Percentiles rank a stretch among this genome's conserved stretches.
phyloP scores from a whole-genome alignment of 2,888 invertebrate genomes.

The Augiades crinisus region DNA sequence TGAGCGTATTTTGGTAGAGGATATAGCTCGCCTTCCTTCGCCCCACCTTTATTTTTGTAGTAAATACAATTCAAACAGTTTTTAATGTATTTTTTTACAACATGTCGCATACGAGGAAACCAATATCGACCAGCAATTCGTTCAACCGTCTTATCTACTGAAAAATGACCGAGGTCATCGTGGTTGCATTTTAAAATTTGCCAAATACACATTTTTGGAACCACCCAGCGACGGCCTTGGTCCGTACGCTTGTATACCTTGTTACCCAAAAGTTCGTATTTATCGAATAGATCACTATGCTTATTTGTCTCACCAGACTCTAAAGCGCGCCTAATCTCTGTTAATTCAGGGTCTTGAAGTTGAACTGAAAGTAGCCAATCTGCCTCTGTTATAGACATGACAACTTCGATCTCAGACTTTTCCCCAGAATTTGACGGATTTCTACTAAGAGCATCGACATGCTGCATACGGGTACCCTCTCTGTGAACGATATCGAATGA shows the following conservation, averaged over 20 bases:
- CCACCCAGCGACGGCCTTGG: constrained; percentile 38
- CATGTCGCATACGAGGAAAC: constrained; percentile 3
- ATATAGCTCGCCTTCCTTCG: background rate
- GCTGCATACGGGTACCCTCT: constrained; percentile 3
- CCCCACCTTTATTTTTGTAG: background rate
- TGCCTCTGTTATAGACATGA: constrained; percentile 22
- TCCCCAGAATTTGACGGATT: constrained; percentile 16
- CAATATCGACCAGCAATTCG: background rate
- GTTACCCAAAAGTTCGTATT: constrained; percentile 9
- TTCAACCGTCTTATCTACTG: constrained; percentile 26
- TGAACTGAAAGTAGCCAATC: constrained; percentile 37
- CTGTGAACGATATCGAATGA: constrained; percentile 16
- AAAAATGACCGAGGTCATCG: constrained; percentile 36
- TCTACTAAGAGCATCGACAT: constrained; percentile 16
- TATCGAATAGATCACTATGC: background rate
- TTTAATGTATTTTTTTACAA: background rate
- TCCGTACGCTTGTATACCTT: constrained; percentile 38
- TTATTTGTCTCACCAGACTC: background rate
- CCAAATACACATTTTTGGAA: constrained; percentile 38
- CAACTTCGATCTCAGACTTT: constrained; percentile 13
- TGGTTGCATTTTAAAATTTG: constrained; percentile 33
- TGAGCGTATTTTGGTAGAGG: background rate
- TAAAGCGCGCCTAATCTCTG: constrained; percentile 25
- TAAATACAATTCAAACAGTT: background rate
- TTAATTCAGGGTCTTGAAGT: constrained; percentile 30